Evolutionary conservation across 2,797 vertebrate genomes (phyloP), one percentile per base, ranked within the genome.

Genomic region (Hydrophis major): DNA sequence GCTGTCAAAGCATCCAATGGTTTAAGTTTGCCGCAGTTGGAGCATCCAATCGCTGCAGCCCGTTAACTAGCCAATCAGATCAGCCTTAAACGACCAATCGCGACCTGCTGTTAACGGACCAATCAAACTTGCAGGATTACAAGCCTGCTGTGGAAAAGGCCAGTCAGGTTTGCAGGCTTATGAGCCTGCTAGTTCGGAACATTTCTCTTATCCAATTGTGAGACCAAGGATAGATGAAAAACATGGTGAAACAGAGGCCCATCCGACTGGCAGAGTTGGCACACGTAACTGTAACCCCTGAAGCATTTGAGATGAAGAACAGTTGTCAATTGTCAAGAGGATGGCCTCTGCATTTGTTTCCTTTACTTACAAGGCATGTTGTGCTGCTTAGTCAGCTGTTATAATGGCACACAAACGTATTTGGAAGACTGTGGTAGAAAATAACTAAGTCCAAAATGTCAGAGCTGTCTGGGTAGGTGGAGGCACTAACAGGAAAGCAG

Each of bases 321-420:
- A 90, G 87, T 89, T 89, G 92, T 95, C 94, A 94, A 93, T 92
- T 22, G 57, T 92, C 5, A 66, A 57, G 66, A 78, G 47, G 92
- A 89, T 57, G 27, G 90, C 91, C 90, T 37, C 90, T 37, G 55
- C 95, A 90, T 92, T 94, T 94, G 88, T 95, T 94, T 95, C 93
- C 94, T 89, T 94, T 14, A 0, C 93, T 95, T 7, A 0, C 78
- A 90, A 61, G 88, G 90, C 50, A 94, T 88, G 93, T 93, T 95
- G 97, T 89, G 6, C 83, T 97, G 98, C 98, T 98, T 98, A 98
- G 97, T 98, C 98, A 98, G 98, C 98, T 98, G 95, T 94, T 96
- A 97, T 86, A 56, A 95, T 12, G 53, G 94, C 95, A 93, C 4
- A 57, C 96, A 96, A 95, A 96, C 93, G 96, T 97, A 96, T 97